These are phyloP conservation scores for Erethizon dorsatum DNA, from an alignment of 2,797 vertebrate genomes.

Conservation along the genomic window DNA sequence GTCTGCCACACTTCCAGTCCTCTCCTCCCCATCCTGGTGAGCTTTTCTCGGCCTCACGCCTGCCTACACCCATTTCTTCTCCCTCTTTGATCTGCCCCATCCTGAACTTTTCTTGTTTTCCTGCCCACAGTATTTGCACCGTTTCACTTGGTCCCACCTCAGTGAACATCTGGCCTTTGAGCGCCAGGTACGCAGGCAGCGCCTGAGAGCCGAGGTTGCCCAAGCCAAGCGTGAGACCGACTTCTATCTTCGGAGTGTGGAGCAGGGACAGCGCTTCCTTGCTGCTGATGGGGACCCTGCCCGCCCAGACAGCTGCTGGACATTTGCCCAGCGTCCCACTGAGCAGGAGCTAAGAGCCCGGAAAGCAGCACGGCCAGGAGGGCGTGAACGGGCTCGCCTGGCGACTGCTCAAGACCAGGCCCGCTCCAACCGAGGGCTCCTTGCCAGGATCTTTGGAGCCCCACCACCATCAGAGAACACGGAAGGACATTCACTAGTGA, in stretches of 20 bases:
- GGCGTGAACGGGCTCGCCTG: conserved; percentile 88
- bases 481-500: background rate
- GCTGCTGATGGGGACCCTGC: conserved; percentile 87
- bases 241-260: conserved; percentile 94
- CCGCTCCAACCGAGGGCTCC: conserved; percentile 91
- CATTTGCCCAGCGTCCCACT: conserved; percentile 93
- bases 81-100: background rate
- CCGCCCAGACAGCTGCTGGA: conserved; percentile 90
- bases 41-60: background rate
- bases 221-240: conserved; percentile 95
- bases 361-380: conserved; percentile 79
- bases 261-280: conserved; percentile 91
- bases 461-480: background rate
- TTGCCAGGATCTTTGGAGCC: conserved; percentile 94
- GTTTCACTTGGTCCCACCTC: conserved; percentile 96
- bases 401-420: conserved; percentile 88
- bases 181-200: conserved; percentile 93
- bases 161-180: conserved; percentile 95
- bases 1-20: background rate
- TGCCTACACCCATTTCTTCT: background rate
- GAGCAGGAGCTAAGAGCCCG: conserved; percentile 93
- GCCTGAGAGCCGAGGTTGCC: conserved; percentile 93
- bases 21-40: fast-evolving
- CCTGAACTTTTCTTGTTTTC: conserved; percentile 2
- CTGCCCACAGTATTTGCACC: conserved; percentile 93